Percentiles rank a stretch among this genome's conserved stretches.
These are phyloP conservation scores for Nomada ferruginata DNA, from an alignment of 2,888 invertebrate species.

Conservation along the genomic window DNA sequence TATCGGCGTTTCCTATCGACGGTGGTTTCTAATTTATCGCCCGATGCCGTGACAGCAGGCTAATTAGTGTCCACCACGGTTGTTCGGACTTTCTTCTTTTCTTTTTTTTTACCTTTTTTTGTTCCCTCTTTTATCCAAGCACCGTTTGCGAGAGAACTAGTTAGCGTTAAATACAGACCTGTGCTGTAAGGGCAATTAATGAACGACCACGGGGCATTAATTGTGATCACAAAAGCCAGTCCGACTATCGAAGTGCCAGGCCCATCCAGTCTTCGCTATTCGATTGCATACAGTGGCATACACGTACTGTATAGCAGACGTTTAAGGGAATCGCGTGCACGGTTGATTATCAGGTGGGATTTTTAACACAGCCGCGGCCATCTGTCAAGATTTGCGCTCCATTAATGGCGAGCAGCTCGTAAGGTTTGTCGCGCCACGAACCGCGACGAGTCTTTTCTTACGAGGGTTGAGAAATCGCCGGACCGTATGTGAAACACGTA, in stretches of 20 bases:
- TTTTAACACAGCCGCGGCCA: constrained; percentile 32
- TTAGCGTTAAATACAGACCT: constrained; percentile 68
- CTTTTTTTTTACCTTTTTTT: not conserved
- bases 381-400: constrained; percentile 68
- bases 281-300: too few relatives aligned
- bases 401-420: constrained; percentile 11
- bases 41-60: constrained; percentile 58
- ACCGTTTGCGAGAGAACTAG: constrained; percentile 58
- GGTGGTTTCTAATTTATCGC: constrained; percentile 73
- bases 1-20: constrained; percentile 73
- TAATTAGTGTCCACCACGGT: constrained; percentile 74
- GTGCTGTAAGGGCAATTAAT: constrained; percentile 74
- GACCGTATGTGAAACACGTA: not conserved
- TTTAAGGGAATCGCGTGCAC: constrained; percentile 43
- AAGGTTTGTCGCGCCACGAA: not conserved
- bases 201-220: constrained; percentile 72
- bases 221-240: constrained; percentile 72
- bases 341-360: constrained; percentile 39
- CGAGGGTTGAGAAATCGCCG: not conserved
- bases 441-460: not conserved
- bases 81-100: not conserved
- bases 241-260: not conserved
- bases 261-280: not conserved
- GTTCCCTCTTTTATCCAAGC: constrained; percentile 53
- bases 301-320: not conserved